Conservation (phyloP, 2,113 vertebrate genomes). For the Trichechus manatus region DNA sequence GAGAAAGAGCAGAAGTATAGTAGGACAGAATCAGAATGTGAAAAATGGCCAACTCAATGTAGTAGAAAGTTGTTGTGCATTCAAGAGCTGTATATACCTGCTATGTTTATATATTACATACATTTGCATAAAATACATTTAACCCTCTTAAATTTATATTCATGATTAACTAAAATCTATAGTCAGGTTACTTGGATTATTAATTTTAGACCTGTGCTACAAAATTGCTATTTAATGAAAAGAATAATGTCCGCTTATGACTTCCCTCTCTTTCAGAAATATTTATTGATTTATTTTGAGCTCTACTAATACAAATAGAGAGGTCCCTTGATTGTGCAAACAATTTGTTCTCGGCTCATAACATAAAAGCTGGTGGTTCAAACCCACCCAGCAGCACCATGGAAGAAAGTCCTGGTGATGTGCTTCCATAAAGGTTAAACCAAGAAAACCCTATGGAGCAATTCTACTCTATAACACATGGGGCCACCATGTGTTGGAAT, state of each 20-base stretch:
- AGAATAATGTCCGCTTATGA: not conserved
- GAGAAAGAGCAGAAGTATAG: not conserved
- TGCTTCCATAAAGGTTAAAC: too few species aligned
- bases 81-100: not conserved
- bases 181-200: not conserved
- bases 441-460: too few species aligned
- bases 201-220: not conserved
- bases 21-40: not conserved
- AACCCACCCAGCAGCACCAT: too few species aligned
- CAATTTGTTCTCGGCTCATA: not conserved
- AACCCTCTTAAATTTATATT: not conserved
- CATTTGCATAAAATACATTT: slow-evolving; percentile 10
- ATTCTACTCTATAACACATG: too few species aligned
- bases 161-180: not conserved
- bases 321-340: not conserved
- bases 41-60: not conserved
- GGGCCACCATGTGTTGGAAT: too few species aligned
- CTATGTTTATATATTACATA: not conserved
- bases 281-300: slow-evolving; percentile 53
- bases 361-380: not conserved
- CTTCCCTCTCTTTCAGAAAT: not conserved
- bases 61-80: not conserved
- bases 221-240: slow-evolving; percentile 29
- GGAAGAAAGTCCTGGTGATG: too few species aligned
- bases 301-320: not conserved